Conservation (phyloP, 2,113 vertebrate genomes). For the Odontophorus gujanensis region DNA sequence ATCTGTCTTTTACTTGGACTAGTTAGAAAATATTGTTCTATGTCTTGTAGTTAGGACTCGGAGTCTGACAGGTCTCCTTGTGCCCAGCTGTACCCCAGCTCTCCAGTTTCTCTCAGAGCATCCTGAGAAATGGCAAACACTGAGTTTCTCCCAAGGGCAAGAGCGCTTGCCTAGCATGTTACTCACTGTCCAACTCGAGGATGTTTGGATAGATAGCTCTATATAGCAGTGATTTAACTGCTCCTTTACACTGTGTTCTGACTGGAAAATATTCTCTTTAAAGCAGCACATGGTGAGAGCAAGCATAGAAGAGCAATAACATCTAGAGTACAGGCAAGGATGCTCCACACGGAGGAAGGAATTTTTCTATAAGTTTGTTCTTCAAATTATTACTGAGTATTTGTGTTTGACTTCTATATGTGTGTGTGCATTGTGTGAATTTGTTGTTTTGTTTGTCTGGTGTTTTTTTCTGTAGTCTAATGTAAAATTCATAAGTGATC, state of each 20-base stretch:
- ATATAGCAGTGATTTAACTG: neutral
- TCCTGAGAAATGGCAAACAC: neutral
- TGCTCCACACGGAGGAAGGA: neutral
- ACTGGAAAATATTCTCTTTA: neutral
- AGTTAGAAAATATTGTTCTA: neutral
- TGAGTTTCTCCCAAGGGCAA: neutral
- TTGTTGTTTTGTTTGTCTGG: neutral
- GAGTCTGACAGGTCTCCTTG: neutral
- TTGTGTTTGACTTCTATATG: neutral
- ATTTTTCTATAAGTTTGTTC: neutral
- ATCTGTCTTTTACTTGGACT: neutral
- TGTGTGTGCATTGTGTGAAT: neutral
- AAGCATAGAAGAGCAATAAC: neutral
- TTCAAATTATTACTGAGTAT: neutral
- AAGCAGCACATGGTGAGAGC: neutral
- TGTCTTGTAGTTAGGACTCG: neutral
- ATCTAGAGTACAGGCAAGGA: neutral
- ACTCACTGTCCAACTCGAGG: neutral
- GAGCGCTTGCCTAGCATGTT: neutral
- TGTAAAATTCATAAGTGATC: constrained; percentile 32
- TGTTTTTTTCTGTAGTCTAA: constrained; percentile 12
- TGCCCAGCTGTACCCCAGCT: neutral
- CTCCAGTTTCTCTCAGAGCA: neutral
- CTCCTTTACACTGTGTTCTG: neutral
- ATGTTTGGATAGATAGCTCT: neutral